Evolutionary conservation across 2,113 vertebrate species (phyloP), one percentile per base, ranked within the genome.

Genomic region (Petrocephalus microphthalmus): DNA sequence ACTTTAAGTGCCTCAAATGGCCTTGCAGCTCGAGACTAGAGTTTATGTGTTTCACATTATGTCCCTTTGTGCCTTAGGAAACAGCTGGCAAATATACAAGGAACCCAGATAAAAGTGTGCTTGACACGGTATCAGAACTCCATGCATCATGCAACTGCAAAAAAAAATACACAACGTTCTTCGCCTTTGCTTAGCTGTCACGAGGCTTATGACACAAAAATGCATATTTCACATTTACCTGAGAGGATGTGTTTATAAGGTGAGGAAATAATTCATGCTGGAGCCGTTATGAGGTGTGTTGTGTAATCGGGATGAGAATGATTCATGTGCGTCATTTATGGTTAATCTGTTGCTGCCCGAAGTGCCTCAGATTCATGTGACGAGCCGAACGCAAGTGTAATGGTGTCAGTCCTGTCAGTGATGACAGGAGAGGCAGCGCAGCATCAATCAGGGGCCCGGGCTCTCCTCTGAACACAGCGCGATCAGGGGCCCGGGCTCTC

Each of bases 361-460:
- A 91, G 88, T 89, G 88, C 84, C 88, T 87, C 45, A 87, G 92
- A 92, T 78, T 82, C 90, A 86, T 90, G 84, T 90, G 89, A 90
- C 92, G 92, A 91, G 88, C 88, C 89, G 60, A 89, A 93, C 90
- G 91, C 94, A 94, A 93, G 92, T 94, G 93, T 89, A 88, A 94
- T 57, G 87, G 88, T 88, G 88, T 90, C 89, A 82, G 11, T 57
- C 85, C 88, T 93, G 92, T 94, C 93, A 93, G 91, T 92, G 90
- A 92, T 93, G 89, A 90, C 88, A 89, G 90, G 90, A 89, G 88
- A 84, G 89, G 88, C 87, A 88, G 67, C 87, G 85, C 90, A 93
- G 92, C 91, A 92, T 94, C 93, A 95, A 94, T 94, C 92, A 93
- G 90, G 88, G 81, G 78, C 88, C 91, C 90, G 91, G 91, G 92